Evolutionary conservation across 2,797 vertebrate genomes (phyloP), one percentile per base, ranked within the genome.

Genomic region (Hypotaenidia okinawae): DNA sequence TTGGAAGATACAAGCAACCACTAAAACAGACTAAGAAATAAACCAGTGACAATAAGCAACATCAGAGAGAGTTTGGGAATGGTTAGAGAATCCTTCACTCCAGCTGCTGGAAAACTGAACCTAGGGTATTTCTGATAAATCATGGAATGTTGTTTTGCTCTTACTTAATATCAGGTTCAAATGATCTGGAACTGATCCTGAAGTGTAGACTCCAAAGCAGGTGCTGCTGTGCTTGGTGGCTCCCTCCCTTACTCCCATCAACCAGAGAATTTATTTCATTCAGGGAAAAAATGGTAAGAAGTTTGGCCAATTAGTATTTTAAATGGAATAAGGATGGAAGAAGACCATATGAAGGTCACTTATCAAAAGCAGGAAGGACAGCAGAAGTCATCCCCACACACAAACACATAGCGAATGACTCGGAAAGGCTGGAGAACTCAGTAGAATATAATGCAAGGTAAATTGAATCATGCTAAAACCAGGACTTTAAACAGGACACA

Each of bases 401-500:
- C 30, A 89, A 85, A 89, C 39, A 89, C 35, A n/a, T 8, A 62
- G 1, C 1, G 63, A 66, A 22, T 61, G 77, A 70, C 81, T 4
- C 39, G 81, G 93, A 77, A 82, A 47, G 84, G 57, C 61, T 55
- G 69, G 82, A 70, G 88, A 89, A 82, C 49, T 52, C 37, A 0
- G 13, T 8, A 73, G 86, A 89, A 70, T 51, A 47, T 11, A 83
- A 92, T 27, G 37, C 58, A 78, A 82, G 41, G 5, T 68, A 72
- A 92, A 89, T 3, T 55, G 41, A 93, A 91, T 89, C 61, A 70
- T 47, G 49, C 81, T 78, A 83, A 87, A 94, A 61, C 61, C 84
- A 92, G 64, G 86, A 64, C n/a, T 83, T 78, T 7, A 58, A 84
- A 83, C 27, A 75, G 89, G 78, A 93, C 78, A 75, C 33, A 32